Base-by-base conservation (phyloP, 2,113 vertebrate species). In the Thalassarche chlororhynchos region DNA sequence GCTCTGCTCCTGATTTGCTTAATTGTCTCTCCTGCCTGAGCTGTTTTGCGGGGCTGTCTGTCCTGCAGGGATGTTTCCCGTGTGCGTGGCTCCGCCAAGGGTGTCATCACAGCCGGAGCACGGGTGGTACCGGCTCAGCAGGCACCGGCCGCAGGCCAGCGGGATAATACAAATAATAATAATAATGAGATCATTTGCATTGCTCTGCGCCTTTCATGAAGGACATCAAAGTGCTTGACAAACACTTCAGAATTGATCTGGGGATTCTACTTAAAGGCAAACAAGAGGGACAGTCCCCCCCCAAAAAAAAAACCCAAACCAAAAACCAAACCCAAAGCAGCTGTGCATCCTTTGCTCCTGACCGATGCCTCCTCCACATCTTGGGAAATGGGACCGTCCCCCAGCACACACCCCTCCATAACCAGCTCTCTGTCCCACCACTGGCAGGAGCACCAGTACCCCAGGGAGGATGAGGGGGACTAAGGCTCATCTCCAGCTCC, bases 31-130 rank as follows among this genome's bases (percentile, higher is more conserved):
- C 55, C 44, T 51, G 58, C 28, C 36, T 1, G 7, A 28, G 34
- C 23, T 90, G 14, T 29, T 76, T 14, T 49, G n/a, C 1, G 1
- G 52, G 57, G 36, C 46, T 7, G 11, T 38, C 23, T 28, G 14
- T 66, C 47, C 17, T 17, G 3, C 16, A 36, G 36, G 42, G 46
- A 17, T 3, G 3, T 51, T n/a, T 54, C 51, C n/a, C 2, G 0
- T 1, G 0, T 14, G 65, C 4, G 5, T 9, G 17, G 55, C 70
- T 52, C 44, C 0, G 6, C 69, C 0, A 1, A n/a, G 38, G 49
- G 20, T 34, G 15, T 54, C 52, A 20, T 10, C 32, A 38, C 57
- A 52, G 58, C 44, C 5, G 5, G 20, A 2, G 8, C 5, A 4
- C 9, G 0, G 2, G 19, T 23, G 68, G 42, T 25, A 36, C 14